phyloP scores from a whole-genome alignment of 2,797 vertebrate species.

The Pyrocephalus nanus region DNA sequence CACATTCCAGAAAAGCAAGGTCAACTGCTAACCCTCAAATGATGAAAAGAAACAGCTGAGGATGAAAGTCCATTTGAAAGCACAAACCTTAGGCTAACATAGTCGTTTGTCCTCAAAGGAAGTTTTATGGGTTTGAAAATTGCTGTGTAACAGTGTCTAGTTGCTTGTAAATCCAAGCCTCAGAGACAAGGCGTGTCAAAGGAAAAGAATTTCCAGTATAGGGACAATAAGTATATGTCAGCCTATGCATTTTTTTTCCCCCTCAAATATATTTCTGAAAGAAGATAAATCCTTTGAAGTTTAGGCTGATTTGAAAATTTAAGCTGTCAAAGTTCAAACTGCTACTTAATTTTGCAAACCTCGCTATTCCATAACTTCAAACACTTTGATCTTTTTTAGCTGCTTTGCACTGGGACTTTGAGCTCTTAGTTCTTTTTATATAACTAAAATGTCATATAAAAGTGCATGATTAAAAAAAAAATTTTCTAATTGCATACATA shows the following conservation, averaged over 20 bases:
- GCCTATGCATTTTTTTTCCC: not conserved
- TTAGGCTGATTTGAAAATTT: constrained; percentile 50
- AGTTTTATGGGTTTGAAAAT: constrained; percentile 20
- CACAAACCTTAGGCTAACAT: not conserved
- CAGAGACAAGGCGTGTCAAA: not conserved
- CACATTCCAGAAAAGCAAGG: not conserved
- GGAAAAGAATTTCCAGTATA: not conserved
- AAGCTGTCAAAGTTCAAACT: constrained; percentile 44
- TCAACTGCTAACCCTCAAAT: not conserved
- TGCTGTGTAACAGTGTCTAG: not conserved
- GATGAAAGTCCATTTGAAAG: constrained; percentile 7
- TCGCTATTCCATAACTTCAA: not conserved
- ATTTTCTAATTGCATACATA: not conserved
- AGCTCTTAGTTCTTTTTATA: not conserved
- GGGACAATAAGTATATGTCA: constrained; percentile 48
- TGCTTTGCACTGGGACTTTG: not conserved
- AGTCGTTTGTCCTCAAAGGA: not conserved
- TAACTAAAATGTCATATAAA: not conserved
- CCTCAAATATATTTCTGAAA: constrained; percentile 9
- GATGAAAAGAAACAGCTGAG: constrained; percentile 11
- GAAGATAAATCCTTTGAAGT: constrained; percentile 58
- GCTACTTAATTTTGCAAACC: constrained; percentile 44
- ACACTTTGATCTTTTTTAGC: constrained; percentile 64
- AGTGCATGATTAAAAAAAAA: not conserved
- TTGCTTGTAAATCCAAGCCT: constrained; percentile 47